Percentiles rank a stretch among this genome's conserved stretches.
phyloP scores from a whole-genome alignment of 2,888 invertebrate species.

The Lithophane leautieri region DNA sequence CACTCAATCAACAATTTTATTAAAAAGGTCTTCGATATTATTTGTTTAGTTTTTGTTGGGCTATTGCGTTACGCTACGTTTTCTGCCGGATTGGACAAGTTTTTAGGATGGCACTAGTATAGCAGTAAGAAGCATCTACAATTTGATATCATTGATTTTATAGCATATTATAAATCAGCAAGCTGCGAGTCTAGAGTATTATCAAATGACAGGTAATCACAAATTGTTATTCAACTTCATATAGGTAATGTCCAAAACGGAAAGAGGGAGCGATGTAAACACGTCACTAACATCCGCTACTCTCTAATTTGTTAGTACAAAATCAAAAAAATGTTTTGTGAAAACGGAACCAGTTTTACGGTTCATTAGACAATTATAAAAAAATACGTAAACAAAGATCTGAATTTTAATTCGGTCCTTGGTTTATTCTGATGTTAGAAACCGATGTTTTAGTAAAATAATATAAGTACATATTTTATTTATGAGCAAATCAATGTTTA shows the following conservation, averaged over 20 bases:
- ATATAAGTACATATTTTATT: constrained; percentile 19
- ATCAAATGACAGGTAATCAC: constrained; percentile 10
- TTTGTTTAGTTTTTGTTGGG: not conserved
- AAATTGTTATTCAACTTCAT: constrained; percentile 50
- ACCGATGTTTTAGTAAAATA: constrained; percentile 33
- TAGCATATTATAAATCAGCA: not conserved
- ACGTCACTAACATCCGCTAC: constrained; percentile 62
- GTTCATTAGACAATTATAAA: constrained; percentile 79
- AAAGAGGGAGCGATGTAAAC: constrained; percentile 48
- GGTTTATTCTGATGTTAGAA: constrained; percentile 32
- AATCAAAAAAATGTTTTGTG: constrained; percentile 70
- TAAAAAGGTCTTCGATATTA: not conserved
- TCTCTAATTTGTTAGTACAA: constrained; percentile 70
- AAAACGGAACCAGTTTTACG: constrained; percentile 82
- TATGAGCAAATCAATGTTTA: not conserved
- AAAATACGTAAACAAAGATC: constrained; percentile 72
- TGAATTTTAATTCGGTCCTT: constrained; percentile 70
- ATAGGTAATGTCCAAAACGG: constrained; percentile 46
- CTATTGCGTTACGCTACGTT: too few species aligned
- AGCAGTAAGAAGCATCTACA: not conserved
- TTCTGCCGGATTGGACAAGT: not conserved
- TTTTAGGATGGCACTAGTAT: not conserved
- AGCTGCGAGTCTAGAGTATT: not conserved
- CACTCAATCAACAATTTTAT: not conserved
- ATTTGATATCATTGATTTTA: not conserved